Conservation (phyloP, 2,888 invertebrate species). For the Amphipyra tragopoginis region DNA sequence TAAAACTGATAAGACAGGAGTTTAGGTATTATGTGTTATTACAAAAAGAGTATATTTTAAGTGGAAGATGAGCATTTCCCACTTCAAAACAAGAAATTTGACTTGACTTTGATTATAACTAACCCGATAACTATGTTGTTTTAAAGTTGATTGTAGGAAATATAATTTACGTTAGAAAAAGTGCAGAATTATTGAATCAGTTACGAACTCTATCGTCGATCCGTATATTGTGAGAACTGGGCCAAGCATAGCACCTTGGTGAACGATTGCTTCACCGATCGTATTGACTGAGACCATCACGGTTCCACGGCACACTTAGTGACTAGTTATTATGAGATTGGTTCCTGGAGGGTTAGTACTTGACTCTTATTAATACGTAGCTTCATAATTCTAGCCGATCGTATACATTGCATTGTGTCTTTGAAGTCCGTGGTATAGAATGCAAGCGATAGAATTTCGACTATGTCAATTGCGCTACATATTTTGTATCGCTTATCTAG, state of each 20-base stretch:
- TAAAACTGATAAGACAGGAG: no score
- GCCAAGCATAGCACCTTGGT: conserved; percentile 38
- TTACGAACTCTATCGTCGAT: conserved; percentile 13
- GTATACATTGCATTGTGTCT: neutral
- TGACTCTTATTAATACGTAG: neutral
- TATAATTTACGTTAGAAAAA: conserved; percentile 23
- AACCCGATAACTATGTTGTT: neutral
- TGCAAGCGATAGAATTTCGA: conserved; percentile 19
- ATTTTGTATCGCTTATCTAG: neutral
- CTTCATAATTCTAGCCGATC: neutral
- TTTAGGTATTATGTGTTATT: no score
- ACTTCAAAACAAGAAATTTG: neutral
- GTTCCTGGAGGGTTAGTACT: conserved; percentile 21
- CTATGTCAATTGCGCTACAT: conserved; percentile 21
- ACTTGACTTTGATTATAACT: neutral
- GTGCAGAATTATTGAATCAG: conserved; percentile 11
- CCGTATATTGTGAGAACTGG: conserved; percentile 44
- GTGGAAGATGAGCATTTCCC: neutral
- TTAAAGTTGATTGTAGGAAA: conserved; percentile 16
- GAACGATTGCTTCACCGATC: conserved; percentile 52
- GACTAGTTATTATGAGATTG: conserved; percentile 31
- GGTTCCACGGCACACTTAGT: conserved; percentile 47
- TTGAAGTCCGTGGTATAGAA: conserved; percentile 9
- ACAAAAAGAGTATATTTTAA: neutral
- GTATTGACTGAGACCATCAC: conserved; percentile 48